Conservation (phyloP, 2,888 invertebrate species). For the Conops quadrifasciatus region DNA sequence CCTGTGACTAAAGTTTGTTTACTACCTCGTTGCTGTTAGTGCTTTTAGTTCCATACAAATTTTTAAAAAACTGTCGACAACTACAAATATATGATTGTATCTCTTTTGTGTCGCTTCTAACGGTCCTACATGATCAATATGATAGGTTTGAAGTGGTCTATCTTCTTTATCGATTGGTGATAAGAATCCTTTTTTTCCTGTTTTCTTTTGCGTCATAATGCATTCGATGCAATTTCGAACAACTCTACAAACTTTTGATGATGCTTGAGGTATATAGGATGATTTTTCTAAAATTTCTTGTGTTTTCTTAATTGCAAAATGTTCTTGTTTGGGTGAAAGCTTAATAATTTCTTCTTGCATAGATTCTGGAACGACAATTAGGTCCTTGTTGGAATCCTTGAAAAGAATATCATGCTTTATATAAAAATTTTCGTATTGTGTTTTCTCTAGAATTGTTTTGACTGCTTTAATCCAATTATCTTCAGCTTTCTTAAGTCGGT, state of each 20-base stretch:
- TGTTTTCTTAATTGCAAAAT: neutral
- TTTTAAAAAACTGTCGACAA: no score
- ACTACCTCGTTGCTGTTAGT: no score
- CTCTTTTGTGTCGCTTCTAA: no score
- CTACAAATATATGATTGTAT: no score
- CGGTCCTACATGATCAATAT: neutral
- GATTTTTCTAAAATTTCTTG: no score
- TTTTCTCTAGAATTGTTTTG: constrained; percentile 31
- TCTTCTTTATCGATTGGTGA: neutral
- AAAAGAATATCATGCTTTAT: neutral
- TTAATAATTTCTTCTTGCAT: constrained; percentile 1
- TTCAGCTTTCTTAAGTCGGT: neutral
- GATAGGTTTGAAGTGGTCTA: neutral
- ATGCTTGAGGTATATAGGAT: neutral
- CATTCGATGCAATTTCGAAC: neutral
- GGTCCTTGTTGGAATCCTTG: constrained; percentile 3
- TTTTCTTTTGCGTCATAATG: neutral
- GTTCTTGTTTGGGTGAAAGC: neutral
- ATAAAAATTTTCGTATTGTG: constrained; percentile 19
- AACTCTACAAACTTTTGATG: neutral
- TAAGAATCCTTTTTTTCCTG: neutral
- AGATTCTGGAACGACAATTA: constrained; percentile 8
- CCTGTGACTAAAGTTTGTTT: no score
- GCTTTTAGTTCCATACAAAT: no score
- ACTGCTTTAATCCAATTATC: constrained; percentile 16